Conservation (phyloP, 2,797 vertebrate species). For the Percopsis omiscomaycus region DNA sequence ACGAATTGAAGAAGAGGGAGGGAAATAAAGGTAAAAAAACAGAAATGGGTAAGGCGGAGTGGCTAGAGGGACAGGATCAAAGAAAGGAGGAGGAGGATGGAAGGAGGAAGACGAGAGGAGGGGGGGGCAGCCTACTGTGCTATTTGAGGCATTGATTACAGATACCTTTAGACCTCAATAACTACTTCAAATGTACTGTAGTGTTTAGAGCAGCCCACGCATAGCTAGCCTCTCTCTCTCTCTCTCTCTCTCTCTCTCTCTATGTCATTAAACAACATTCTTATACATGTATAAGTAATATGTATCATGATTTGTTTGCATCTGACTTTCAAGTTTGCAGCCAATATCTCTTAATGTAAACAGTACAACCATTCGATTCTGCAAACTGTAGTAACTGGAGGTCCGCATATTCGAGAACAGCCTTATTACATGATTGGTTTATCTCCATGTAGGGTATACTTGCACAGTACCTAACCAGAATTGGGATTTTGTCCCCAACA, state of each 20-base stretch:
- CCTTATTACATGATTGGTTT: no score
- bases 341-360: no score
- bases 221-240: conserved; percentile 1
- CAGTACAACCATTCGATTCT: no score
- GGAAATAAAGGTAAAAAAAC: conserved; percentile 2
- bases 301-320: conserved; percentile 1
- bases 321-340: background rate
- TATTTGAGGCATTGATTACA: conserved; percentile 62
- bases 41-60: conserved; percentile 16
- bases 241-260: conserved; percentile 5
- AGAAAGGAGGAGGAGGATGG: conserved; percentile 30
- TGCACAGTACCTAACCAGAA: no score
- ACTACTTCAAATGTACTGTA: conserved; percentile 52
- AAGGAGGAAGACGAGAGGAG: conserved; percentile 31
- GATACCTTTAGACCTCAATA: conserved; percentile 51
- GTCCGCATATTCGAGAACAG: no score
- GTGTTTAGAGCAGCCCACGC: conserved; percentile 26
- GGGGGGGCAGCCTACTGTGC: conserved; percentile 33
- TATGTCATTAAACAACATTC: conserved; percentile 21
- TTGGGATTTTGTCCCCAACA: no score
- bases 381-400: no score
- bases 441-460: no score
- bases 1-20: background rate
- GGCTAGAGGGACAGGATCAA: conserved; percentile 39
- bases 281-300: conserved; percentile 14